These are phyloP conservation scores for Macroglossus sobrinus DNA, from an alignment of 2,113 vertebrate genomes.

Conservation along the genomic window DNA sequence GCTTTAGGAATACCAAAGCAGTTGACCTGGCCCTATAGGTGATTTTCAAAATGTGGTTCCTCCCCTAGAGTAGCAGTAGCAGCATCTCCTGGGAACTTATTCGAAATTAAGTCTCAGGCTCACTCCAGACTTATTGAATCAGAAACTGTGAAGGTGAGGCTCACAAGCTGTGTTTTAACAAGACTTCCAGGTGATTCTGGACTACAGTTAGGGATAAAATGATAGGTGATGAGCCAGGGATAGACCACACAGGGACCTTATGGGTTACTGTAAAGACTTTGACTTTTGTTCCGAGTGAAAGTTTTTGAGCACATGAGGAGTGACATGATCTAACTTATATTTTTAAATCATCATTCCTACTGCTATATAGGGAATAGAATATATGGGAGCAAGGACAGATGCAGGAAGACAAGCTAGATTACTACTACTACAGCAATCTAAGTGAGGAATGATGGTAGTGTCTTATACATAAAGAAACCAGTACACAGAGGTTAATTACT, in stretches of 20 bases:
- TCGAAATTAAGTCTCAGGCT: neutral
- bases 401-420: neutral
- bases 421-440: no score
- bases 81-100: neutral
- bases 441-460: neutral
- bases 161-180: neutral
- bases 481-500: neutral
- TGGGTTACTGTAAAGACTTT: neutral
- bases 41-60: neutral
- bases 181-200: neutral
- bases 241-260: neutral
- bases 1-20: neutral
- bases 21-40: neutral
- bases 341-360: neutral
- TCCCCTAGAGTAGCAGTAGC: neutral
- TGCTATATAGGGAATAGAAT: neutral
- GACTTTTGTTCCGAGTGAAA: neutral
- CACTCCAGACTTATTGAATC: neutral
- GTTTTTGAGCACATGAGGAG: neutral
- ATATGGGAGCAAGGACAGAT: neutral
- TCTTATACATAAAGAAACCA: neutral
- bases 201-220: neutral
- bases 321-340: neutral
- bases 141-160: neutral
- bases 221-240: neutral